Evolutionary conservation across 2,888 invertebrate species (phyloP).

Genomic region (Drosophila subquinaria): DNA sequence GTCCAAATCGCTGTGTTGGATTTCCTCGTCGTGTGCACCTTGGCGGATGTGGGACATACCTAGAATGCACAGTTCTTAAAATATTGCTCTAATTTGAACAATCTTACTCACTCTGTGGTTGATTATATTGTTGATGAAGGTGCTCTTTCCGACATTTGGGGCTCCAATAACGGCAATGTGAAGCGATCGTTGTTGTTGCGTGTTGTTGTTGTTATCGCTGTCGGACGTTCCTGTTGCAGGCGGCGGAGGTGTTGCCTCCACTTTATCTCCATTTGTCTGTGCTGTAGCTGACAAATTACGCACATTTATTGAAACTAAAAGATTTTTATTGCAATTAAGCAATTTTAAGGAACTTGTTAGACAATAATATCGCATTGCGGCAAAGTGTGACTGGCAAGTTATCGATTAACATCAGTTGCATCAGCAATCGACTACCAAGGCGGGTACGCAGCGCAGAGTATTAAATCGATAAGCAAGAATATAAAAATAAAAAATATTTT

Average conservation of each 20-base stretch:
- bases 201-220: slow-evolving; percentile 11
- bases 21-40: slow-evolving; percentile 95
- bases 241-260: slow-evolving; percentile 2
- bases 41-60: slow-evolving; percentile 95
- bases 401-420: slow-evolving; percentile 10
- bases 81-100: neutral
- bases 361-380: slow-evolving; percentile 44
- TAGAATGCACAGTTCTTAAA: slow-evolving; percentile 82
- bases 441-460: neutral
- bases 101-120: slow-evolving; percentile 89
- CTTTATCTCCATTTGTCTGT: slow-evolving; percentile 29
- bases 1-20: slow-evolving; percentile 91
- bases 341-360: slow-evolving; percentile 48
- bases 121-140: slow-evolving; percentile 94
- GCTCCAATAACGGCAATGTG: slow-evolving; percentile 94
- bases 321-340: slow-evolving; percentile 51
- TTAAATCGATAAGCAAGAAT: neutral
- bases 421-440: slow-evolving; percentile 6
- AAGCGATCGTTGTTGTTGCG: slow-evolving; percentile 66
- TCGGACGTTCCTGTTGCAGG: neutral
- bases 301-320: slow-evolving; percentile 10
- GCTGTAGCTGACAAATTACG: slow-evolving; percentile 47
- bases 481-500: neutral
- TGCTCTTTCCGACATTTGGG: slow-evolving; percentile 98
- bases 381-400: slow-evolving; percentile 37